Percentiles rank a stretch among this genome's conserved stretches.
These are phyloP conservation scores for human DNA, from an alignment of 2,113 vertebrate species.

Conservation along the genomic window DNA sequence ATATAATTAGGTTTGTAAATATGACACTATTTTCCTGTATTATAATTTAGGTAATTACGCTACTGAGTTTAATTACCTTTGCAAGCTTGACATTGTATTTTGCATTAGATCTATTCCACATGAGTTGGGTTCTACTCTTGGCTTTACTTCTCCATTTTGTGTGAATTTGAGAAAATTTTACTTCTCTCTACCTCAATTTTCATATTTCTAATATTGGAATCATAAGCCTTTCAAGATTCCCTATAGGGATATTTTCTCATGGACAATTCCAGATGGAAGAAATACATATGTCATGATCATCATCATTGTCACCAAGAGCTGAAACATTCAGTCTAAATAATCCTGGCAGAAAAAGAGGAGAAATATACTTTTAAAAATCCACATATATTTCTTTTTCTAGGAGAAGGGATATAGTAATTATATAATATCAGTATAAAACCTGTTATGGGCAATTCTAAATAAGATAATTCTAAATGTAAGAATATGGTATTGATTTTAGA, in stretches of 20 bases:
- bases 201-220: constrained; percentile 65
- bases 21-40: constrained; percentile 63
- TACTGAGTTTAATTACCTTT: constrained; percentile 69
- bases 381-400: constrained; percentile 32
- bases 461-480: neutral
- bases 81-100: constrained; percentile 34
- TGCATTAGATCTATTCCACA: constrained; percentile 68
- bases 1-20: constrained; percentile 70
- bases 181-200: constrained; percentile 67
- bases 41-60: constrained; percentile 62
- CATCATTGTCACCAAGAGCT: constrained; percentile 43
- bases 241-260: constrained; percentile 51
- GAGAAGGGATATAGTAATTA: neutral
- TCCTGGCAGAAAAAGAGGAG: constrained; percentile 27
- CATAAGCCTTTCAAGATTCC: constrained; percentile 52
- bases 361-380: constrained; percentile 36
- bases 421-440: neutral
- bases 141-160: constrained; percentile 50
- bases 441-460: neutral
- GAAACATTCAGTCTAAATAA: constrained; percentile 47
- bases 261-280: constrained; percentile 57
- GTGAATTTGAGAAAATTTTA: constrained; percentile 72
- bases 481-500: constrained; percentile 13
- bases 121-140: constrained; percentile 55
- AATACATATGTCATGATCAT: neutral